These are phyloP conservation scores for Drosophila antonietae DNA, from an alignment of 2,888 invertebrate genomes.

Conservation along the genomic window DNA sequence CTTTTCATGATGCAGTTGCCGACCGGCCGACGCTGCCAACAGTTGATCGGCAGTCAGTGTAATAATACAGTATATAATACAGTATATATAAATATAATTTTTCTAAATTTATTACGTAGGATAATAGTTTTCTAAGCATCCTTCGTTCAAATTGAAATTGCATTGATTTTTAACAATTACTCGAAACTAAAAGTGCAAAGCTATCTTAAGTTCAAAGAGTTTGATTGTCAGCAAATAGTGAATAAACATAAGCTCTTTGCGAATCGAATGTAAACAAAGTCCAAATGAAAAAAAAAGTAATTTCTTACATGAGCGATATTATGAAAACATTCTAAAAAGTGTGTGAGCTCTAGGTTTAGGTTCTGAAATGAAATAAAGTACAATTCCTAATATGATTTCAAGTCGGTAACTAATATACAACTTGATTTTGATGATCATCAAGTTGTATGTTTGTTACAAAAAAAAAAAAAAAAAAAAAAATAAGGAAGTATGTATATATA, in stretches of 20 bases:
- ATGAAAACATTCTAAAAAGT: background rate
- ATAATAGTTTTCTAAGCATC: background rate
- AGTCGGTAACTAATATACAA: background rate
- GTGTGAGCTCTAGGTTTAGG: background rate
- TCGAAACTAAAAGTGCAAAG: background rate
- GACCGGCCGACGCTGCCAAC: background rate
- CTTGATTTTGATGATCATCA: background rate
- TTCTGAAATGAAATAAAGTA: too few relatives aligned
- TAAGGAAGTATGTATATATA: too few relatives aligned
- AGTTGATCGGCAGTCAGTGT: background rate
- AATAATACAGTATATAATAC: too few relatives aligned
- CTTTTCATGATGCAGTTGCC: slow-evolving; percentile 8
- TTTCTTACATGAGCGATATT: background rate
- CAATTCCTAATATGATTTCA: too few relatives aligned
- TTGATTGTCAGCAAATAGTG: background rate
- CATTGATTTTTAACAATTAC: background rate
- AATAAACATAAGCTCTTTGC: background rate
- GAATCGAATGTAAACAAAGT: background rate
- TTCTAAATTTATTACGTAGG: background rate
- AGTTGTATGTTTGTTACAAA: background rate
- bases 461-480: too few relatives aligned
- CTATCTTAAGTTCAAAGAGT: background rate
- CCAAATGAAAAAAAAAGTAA: background rate
- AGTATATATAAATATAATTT: background rate
- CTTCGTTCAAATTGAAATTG: too few relatives aligned